phyloP scores from a whole-genome alignment of 1,140 invertebrate species.

The Tetragnatha versicolor region DNA sequence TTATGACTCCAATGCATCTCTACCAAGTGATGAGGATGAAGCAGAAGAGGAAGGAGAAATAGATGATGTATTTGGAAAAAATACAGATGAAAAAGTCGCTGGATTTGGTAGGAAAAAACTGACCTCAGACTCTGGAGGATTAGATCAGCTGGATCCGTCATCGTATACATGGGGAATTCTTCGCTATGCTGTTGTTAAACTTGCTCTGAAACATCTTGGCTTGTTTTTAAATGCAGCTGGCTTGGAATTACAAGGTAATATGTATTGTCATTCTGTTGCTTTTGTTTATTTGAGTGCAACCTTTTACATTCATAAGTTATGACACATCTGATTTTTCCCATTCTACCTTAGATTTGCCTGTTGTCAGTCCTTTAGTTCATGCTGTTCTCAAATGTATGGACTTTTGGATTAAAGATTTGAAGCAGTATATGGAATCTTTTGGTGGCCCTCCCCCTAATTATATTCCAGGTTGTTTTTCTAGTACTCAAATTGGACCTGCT shows the following conservation, averaged over 20 bases:
- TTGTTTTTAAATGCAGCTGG: constrained; percentile 84
- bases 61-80: constrained; percentile 66
- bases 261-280: neutral
- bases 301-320: neutral
- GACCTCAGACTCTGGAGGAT: constrained; percentile 29
- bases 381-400: constrained; percentile 83
- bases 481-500: constrained; percentile 75
- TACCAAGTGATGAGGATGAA: constrained; percentile 67
- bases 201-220: constrained; percentile 80
- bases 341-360: constrained; percentile 81
- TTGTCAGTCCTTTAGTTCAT: constrained; percentile 92
- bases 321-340: neutral
- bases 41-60: constrained; percentile 68
- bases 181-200: constrained; percentile 83
- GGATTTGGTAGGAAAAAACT: constrained; percentile 22
- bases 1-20: constrained; percentile 87
- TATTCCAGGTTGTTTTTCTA: constrained; percentile 80
- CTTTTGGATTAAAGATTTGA: constrained; percentile 86
- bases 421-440: constrained; percentile 77
- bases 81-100: neutral
- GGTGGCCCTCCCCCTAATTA: constrained; percentile 78
- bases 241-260: constrained; percentile 85
- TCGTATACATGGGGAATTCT: constrained; percentile 92
- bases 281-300: neutral
- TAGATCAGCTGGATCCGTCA: constrained; percentile 56